Conservation (phyloP, 2,113 vertebrate genomes). For the Alligator mississippiensis region DNA sequence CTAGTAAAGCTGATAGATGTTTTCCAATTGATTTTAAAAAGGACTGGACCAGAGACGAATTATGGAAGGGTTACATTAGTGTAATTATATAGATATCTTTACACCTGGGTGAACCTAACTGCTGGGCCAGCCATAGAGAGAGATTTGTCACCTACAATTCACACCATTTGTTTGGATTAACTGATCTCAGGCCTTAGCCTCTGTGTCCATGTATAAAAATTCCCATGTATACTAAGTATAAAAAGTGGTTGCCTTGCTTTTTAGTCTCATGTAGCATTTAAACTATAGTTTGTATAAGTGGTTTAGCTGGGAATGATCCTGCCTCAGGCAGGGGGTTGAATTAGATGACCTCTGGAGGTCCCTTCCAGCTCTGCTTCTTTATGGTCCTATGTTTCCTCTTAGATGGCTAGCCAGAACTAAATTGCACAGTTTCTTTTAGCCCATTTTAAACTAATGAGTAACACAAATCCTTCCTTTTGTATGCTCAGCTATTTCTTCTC, state of each 20-base stretch:
- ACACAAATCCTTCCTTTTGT: neutral
- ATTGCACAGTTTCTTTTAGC: neutral
- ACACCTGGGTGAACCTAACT: neutral
- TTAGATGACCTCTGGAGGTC: no score
- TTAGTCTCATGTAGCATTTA: neutral
- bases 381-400: neutral
- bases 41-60: neutral
- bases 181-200: no score
- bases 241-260: neutral
- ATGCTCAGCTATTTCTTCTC: neutral
- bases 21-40: neutral
- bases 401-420: neutral
- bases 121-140: neutral
- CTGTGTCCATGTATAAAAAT: neutral
- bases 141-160: neutral
- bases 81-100: neutral
- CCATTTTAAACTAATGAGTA: neutral
- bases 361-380: no score
- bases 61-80: neutral
- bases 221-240: neutral
- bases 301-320: no score
- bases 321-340: no score
- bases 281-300: no score
- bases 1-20: neutral
- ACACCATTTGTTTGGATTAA: neutral